Percentiles rank a stretch among this genome's conserved stretches.
phyloP scores from a whole-genome alignment of 2,888 invertebrate genomes.

The Vanessa cardui region DNA sequence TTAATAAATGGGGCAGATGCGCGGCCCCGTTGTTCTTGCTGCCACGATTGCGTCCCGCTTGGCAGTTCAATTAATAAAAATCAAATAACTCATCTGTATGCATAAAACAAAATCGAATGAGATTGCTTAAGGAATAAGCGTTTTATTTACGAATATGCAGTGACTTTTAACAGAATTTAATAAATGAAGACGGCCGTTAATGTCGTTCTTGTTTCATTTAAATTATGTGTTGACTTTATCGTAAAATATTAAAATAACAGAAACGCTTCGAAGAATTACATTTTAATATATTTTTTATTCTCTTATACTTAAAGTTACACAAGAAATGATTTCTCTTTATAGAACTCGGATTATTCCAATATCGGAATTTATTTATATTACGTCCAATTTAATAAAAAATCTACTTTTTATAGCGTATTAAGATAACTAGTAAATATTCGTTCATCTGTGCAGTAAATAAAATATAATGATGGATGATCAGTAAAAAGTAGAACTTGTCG shows the following conservation, averaged over 20 bases:
- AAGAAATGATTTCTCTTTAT: no score
- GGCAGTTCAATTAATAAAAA: slow-evolving; percentile 74
- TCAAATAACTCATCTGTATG: slow-evolving; percentile 59
- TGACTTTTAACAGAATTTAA: slow-evolving; percentile 12
- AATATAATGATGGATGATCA: slow-evolving; percentile 20
- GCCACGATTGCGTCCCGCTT: slow-evolving; percentile 57
- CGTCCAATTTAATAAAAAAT: no score
- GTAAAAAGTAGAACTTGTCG: slow-evolving; percentile 29
- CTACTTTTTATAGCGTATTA: no score
- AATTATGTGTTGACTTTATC: slow-evolving; percentile 1
- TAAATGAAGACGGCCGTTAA: slow-evolving; percentile 2
- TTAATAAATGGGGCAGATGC: slow-evolving; percentile 80
- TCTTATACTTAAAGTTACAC: no score
- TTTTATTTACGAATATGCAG: slow-evolving; percentile 13
- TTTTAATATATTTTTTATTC: no score
- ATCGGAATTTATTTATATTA: no score
- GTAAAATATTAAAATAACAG: neutral
- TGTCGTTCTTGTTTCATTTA: neutral
- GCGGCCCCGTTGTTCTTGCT: slow-evolving; percentile 56
- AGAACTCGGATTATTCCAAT: no score
- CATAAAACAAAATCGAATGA: slow-evolving; percentile 35
- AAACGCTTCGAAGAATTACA: neutral
- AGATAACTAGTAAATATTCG: slow-evolving; percentile 10
- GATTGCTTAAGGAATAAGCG: slow-evolving; percentile 22
- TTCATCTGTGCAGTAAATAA: slow-evolving; percentile 32